These are phyloP conservation scores for Hydropsyche betteni DNA, from an alignment of 2,888 invertebrate species.

Conservation along the genomic window DNA sequence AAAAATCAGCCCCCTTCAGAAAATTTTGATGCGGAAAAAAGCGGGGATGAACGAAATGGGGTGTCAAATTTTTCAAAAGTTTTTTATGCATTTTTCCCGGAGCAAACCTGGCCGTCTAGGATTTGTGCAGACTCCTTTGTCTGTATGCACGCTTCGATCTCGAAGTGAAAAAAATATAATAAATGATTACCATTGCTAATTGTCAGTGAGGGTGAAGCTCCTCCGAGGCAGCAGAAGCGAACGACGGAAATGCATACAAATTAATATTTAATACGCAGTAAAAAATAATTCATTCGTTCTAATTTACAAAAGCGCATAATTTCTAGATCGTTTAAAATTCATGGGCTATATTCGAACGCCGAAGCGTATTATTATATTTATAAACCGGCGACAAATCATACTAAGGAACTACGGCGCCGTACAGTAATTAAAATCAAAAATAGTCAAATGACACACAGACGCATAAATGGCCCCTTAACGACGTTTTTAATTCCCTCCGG, in stretches of 20 bases:
- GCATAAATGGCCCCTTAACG: not conserved
- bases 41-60: slow-evolving; percentile 43
- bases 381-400: slow-evolving; percentile 50
- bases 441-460: slow-evolving; percentile 34
- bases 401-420: slow-evolving; percentile 46
- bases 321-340: slow-evolving; percentile 17
- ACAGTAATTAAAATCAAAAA: slow-evolving; percentile 44
- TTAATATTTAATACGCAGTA: slow-evolving; percentile 29
- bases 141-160: slow-evolving; percentile 41
- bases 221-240: slow-evolving; percentile 10
- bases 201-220: slow-evolving; percentile 40
- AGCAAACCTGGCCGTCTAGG: slow-evolving; percentile 12
- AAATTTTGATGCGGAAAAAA: slow-evolving; percentile 35
- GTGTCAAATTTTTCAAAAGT: slow-evolving; percentile 47
- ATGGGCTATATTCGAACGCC: slow-evolving; percentile 44
- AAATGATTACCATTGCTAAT: slow-evolving; percentile 50
- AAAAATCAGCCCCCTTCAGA: slow-evolving; percentile 40
- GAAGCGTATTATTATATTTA: slow-evolving; percentile 47
- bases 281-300: slow-evolving; percentile 14
- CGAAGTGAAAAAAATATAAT: slow-evolving; percentile 40
- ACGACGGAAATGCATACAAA: slow-evolving; percentile 20
- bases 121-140: slow-evolving; percentile 34
- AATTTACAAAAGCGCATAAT: slow-evolving; percentile 18
- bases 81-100: slow-evolving; percentile 31
- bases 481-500: not conserved